Percentiles rank a stretch among this genome's conserved stretches.
Conservation (phyloP, 2,888 invertebrate genomes). For the Calliopum simillimum region DNA sequence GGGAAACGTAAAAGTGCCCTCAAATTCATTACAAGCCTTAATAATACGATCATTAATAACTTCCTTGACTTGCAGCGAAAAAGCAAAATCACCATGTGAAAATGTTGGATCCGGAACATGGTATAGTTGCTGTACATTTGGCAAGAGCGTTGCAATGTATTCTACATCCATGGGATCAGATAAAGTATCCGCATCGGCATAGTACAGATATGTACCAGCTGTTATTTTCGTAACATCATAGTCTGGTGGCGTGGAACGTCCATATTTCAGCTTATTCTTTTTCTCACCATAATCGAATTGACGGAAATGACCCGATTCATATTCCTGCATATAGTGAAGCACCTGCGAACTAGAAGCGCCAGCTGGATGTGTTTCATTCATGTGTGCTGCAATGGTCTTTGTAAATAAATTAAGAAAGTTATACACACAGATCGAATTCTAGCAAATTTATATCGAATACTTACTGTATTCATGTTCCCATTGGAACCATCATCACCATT, state of each 20-base stretch:
- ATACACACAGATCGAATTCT: too few relatives aligned
- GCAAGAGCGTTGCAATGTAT: slow-evolving; percentile 46
- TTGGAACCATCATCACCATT: background rate
- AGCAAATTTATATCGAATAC: background rate
- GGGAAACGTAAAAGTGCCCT: background rate
- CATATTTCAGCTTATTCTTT: slow-evolving; percentile 63
- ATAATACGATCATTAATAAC: slow-evolving; percentile 32
- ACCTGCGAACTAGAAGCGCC: slow-evolving; percentile 44
- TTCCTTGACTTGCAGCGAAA: slow-evolving; percentile 42
- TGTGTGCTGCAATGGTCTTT: background rate
- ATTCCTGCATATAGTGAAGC: slow-evolving; percentile 45
- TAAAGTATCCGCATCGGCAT: slow-evolving; percentile 67
- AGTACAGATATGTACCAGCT: slow-evolving; percentile 69
- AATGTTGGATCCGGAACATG: slow-evolving; percentile 42
- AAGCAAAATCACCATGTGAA: slow-evolving; percentile 46
- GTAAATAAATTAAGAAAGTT: too few relatives aligned
- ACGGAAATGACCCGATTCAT: slow-evolving; percentile 38
- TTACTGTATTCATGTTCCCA: slow-evolving; percentile 36
- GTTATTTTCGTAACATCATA: slow-evolving; percentile 68
- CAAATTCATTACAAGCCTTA: slow-evolving; percentile 2
- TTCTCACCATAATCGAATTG: slow-evolving; percentile 43
- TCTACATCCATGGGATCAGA: slow-evolving; percentile 64
- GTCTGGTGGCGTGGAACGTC: slow-evolving; percentile 63
- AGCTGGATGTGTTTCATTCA: slow-evolving; percentile 45
- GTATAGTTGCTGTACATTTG: slow-evolving; percentile 48